phyloP scores from a whole-genome alignment of 1,140 invertebrate species.

The Nymphalis io region DNA sequence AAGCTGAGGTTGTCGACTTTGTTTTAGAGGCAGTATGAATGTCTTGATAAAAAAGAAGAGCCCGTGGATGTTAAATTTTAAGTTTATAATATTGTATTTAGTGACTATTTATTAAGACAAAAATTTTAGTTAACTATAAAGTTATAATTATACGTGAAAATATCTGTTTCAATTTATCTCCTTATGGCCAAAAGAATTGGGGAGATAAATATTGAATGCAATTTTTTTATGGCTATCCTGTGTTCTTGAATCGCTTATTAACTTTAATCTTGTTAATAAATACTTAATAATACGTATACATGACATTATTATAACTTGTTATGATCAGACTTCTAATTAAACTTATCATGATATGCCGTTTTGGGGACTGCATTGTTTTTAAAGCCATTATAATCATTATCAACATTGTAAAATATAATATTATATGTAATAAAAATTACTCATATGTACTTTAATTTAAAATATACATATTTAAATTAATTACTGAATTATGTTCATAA shows the following conservation, averaged over 20 bases:
- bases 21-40: conserved; percentile 42
- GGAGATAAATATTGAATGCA: conserved; percentile 8
- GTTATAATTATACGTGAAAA: conserved; percentile 15
- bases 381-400: not conserved
- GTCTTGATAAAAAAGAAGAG: conserved; percentile 33
- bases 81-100: conserved; percentile 21
- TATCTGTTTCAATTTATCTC: conserved; percentile 20
- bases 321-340: conserved; percentile 1
- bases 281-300: conserved; percentile 10
- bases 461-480: no score
- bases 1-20: conserved; percentile 52
- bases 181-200: conserved; percentile 12
- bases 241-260: conserved; percentile 17
- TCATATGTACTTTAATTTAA: no score
- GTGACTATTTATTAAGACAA: conserved; percentile 9
- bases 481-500: no score
- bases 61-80: conserved; percentile 1
- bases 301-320: not conserved
- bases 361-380: not conserved
- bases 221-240: conserved; percentile 16
- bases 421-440: no score
- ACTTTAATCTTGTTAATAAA: conserved; percentile 7
- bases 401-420: not conserved
- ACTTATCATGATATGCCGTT: not conserved
- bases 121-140: conserved; percentile 10